A percentile compares a stretch with the other conserved stretches of the same genome.
Evolutionary conservation across 1,140 invertebrate species (phyloP).

Genomic region (Magallana ariakensis): DNA sequence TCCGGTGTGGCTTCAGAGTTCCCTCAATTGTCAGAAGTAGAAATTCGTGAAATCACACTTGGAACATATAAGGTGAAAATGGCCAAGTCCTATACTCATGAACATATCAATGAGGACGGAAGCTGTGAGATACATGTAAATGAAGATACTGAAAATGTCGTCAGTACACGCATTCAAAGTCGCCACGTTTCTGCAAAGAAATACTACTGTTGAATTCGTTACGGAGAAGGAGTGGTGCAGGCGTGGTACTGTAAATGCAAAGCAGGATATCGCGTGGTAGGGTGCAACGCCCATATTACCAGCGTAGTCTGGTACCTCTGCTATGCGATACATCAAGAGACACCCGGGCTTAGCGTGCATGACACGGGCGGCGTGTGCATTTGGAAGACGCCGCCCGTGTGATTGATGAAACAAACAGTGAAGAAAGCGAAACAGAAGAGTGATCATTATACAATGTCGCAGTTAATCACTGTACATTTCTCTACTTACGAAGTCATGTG

Average conservation of each 20-base stretch:
- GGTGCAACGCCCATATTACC: slow-evolving; percentile 44
- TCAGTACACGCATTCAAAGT: no score
- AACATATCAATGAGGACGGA: slow-evolving; percentile 37
- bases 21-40: neutral
- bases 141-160: no score
- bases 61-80: slow-evolving; percentile 42
- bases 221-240: neutral
- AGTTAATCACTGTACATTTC: no score
- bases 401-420: neutral
- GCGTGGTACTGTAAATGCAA: slow-evolving; percentile 37
- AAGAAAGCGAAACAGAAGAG: neutral
- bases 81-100: neutral
- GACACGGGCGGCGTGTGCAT: neutral
- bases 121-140: neutral
- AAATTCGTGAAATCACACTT: slow-evolving; percentile 10
- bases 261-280: slow-evolving; percentile 20
- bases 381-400: neutral
- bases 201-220: neutral
- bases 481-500: no score
- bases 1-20: neutral
- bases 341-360: neutral
- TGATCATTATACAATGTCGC: no score
- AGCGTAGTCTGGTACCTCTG: slow-evolving; percentile 26
- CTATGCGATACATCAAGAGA: slow-evolving; percentile 9
- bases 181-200: no score